Conservation (phyloP, 2,797 vertebrate genomes). For the Salarias fasciatus region DNA sequence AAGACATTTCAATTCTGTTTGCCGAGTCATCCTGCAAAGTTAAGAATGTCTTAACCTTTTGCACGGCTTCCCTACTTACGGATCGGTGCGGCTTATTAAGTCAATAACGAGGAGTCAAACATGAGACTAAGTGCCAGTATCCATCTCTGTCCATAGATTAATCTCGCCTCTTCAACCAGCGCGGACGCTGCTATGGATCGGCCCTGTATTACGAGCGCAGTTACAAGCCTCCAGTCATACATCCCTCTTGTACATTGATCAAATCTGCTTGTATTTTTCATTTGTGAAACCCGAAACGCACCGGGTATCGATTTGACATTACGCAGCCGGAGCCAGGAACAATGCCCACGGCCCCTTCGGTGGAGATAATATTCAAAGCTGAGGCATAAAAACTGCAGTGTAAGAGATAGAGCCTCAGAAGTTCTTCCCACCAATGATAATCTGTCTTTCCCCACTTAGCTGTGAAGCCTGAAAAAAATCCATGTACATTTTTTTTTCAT, state of each 20-base stretch:
- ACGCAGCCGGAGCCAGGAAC: constrained; percentile 48
- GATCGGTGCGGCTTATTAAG: constrained; percentile 32
- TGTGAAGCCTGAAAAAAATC: constrained; percentile 31
- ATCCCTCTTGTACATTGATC: constrained; percentile 73
- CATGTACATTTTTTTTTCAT: background rate
- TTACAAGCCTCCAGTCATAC: constrained; percentile 65
- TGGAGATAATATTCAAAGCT: constrained; percentile 68
- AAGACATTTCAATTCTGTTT: constrained; percentile 2
- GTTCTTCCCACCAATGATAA: constrained; percentile 50
- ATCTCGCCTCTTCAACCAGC: constrained; percentile 25
- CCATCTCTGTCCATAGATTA: constrained; percentile 48
- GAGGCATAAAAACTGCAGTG: constrained; percentile 43
- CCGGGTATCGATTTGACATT: constrained; percentile 74
- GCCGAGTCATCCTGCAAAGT: constrained; percentile 5
- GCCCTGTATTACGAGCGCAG: constrained; percentile 44
- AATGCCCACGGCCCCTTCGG: constrained; percentile 44
- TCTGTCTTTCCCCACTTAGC: constrained; percentile 56
- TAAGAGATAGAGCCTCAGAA: constrained; percentile 47
- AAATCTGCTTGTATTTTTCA: constrained; percentile 76
- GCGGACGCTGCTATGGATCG: constrained; percentile 48
- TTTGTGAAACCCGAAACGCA: constrained; percentile 68
- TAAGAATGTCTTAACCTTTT: constrained; percentile 8
- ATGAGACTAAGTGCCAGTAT: constrained; percentile 41
- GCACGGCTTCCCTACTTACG: background rate
- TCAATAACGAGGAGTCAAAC: constrained; percentile 41